Evolutionary conservation across 2,797 vertebrate species (phyloP).

Genomic region (Sphaeramia orbicularis): DNA sequence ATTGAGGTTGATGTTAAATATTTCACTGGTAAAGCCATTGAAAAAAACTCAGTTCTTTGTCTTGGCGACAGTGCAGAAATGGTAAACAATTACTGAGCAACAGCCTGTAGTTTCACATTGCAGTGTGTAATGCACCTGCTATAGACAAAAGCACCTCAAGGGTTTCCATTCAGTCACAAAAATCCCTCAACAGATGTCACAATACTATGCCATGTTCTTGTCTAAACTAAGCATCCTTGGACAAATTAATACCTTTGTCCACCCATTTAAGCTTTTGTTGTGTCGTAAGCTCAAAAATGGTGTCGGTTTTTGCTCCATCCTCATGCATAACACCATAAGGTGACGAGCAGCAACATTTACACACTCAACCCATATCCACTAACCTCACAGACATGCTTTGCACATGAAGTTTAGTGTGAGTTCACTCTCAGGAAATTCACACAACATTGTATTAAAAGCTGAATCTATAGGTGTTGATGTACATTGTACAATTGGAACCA

Average conservation of each 20-base stretch:
- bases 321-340: conserved; percentile 4
- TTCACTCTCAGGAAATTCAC: background rate
- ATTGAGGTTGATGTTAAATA: background rate
- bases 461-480: conserved; percentile 16
- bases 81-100: conserved; percentile 18
- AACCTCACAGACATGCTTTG: conserved; percentile 12
- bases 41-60: conserved; percentile 4
- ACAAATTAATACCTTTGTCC: conserved; percentile 8
- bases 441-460: background rate
- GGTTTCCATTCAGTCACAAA: conserved; percentile 13
- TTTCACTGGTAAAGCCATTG: background rate
- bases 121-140: conserved; percentile 25
- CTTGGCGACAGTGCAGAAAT: conserved; percentile 19
- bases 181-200: background rate
- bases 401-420: conserved; percentile 4
- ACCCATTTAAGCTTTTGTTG: background rate
- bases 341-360: background rate
- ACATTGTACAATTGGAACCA: conserved; percentile 29
- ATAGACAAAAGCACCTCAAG: conserved; percentile 39
- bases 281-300: conserved; percentile 6
- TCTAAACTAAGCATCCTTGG: background rate
- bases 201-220: background rate
- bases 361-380: conserved; percentile 18
- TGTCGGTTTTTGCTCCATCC: background rate
- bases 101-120: conserved; percentile 26